Conservation (phyloP, 2,888 invertebrate species). For the Apodemia duryi region DNA sequence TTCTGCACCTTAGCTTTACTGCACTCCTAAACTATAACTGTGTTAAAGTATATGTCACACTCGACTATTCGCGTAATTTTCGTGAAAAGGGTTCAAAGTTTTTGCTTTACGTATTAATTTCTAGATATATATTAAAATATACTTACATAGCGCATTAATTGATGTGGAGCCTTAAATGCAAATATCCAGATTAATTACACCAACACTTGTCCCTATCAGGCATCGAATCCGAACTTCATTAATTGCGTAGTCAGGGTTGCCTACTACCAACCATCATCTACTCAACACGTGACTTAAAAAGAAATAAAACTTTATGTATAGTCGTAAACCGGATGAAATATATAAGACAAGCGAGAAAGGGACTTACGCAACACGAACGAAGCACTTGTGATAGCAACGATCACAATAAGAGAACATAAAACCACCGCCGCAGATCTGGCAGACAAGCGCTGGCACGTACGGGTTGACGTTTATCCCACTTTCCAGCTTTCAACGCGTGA, state of each 20-base stretch:
- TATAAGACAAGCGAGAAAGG: neutral
- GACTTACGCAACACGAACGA: slow-evolving; percentile 11
- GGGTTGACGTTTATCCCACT: slow-evolving; percentile 61
- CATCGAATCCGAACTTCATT: neutral
- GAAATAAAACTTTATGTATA: slow-evolving; percentile 11
- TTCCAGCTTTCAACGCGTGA: slow-evolving; percentile 63
- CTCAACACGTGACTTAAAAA: neutral
- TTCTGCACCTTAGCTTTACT: too few relatives aligned
- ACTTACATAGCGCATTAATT: too few relatives aligned
- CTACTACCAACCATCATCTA: neutral
- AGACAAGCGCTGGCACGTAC: slow-evolving; percentile 63
- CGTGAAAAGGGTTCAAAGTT: too few relatives aligned
- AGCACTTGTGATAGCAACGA: slow-evolving; percentile 17
- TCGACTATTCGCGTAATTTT: too few relatives aligned
- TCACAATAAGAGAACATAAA: slow-evolving; percentile 39
- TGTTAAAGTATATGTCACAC: too few relatives aligned
- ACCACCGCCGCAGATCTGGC: slow-evolving; percentile 45
- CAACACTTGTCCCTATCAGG: too few relatives aligned
- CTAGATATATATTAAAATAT: too few relatives aligned
- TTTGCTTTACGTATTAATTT: too few relatives aligned
- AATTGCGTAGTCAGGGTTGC: neutral
- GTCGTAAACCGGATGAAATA: slow-evolving; percentile 11
- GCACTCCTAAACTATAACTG: too few relatives aligned
- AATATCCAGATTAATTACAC: too few relatives aligned
- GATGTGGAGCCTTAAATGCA: too few relatives aligned